phyloP scores from a whole-genome alignment of 64 coral and sea anemone species.

The Montipora sp. region DNA sequence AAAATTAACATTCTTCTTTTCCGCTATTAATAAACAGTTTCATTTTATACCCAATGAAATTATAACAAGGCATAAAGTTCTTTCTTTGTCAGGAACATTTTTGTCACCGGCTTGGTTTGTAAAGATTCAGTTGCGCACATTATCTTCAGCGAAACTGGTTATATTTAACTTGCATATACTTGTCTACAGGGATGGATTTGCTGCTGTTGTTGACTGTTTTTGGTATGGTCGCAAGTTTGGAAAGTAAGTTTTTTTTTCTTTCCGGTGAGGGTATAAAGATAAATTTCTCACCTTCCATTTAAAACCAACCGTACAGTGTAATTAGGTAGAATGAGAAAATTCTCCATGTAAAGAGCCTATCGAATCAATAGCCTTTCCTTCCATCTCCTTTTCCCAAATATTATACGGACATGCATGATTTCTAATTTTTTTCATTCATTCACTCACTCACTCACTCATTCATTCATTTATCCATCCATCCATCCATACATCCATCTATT shows the following conservation, averaged over 20 bases:
- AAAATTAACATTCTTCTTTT: neutral
- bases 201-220: slow-evolving; percentile 4
- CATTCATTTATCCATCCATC: too few relatives aligned
- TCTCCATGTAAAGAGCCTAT: neutral
- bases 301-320: neutral
- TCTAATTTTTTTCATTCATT: neutral
- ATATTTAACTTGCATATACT: neutral
- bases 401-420: neutral
- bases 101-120: neutral
- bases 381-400: neutral
- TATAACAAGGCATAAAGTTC: too few relatives aligned
- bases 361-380: neutral
- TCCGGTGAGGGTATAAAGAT: neutral
- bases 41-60: too few relatives aligned
- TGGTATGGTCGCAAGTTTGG: neutral
- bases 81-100: neutral
- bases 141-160: neutral
- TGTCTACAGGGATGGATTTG: neutral
- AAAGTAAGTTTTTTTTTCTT: neutral
- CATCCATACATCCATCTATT: neutral
- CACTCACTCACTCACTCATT: neutral
- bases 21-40: neutral
- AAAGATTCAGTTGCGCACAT: neutral
- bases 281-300: neutral
- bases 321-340: neutral